Evolutionary conservation across 2,113 vertebrate species (phyloP).

Genomic region (Sus scrofa): T2T-Sscrofa CM000820.6:48172501-48173000

Average conservation of each 20-base stretch:
- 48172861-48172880: neutral
- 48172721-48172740: neutral
- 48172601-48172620: neutral
- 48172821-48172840: neutral
- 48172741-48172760: neutral
- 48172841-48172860: neutral
- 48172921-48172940: neutral
- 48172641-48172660: neutral
- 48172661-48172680: neutral
- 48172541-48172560: neutral
- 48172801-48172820: neutral
- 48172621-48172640: neutral
- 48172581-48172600: neutral
- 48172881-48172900: neutral
- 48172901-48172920: neutral
- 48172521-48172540: neutral
- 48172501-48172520: neutral
- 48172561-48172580: neutral
- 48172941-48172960: neutral
- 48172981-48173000: no score
- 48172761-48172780: neutral
- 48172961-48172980: neutral
- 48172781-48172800: neutral
- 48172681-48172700: neutral
- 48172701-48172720: neutral